phyloP scores from a whole-genome alignment of 2,113 vertebrate species.

The Cranoglanis bouderius region DNA sequence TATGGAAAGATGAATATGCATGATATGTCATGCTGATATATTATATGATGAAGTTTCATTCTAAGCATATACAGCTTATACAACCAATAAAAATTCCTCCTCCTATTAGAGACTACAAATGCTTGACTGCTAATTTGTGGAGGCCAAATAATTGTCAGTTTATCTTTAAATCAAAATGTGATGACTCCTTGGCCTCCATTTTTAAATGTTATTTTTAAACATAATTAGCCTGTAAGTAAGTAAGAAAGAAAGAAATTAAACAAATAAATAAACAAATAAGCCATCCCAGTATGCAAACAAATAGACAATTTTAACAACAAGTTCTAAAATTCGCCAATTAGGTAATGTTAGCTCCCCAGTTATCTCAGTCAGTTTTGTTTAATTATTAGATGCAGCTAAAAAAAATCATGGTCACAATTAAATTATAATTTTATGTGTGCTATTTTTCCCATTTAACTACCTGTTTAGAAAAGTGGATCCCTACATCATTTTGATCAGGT shows the following conservation, averaged over 20 bases:
- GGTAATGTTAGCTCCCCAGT: neutral
- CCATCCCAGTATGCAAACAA: neutral
- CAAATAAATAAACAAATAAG: neutral
- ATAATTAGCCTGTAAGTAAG: neutral
- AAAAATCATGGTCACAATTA: neutral
- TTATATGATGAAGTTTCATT: neutral
- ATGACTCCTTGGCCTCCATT: too few species aligned
- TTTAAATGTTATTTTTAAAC: too few species aligned
- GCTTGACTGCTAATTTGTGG: neutral
- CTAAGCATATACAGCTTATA: neutral
- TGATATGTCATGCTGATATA: neutral
- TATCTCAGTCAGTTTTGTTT: neutral
- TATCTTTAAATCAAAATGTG: too few species aligned
- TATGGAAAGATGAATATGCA: neutral
- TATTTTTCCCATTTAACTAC: neutral
- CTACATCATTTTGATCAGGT: neutral
- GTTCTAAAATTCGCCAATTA: neutral
- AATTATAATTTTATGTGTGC: neutral
- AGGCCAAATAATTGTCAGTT: too few species aligned
- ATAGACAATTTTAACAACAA: neutral
- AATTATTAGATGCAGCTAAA: neutral
- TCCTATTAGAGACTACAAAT: neutral
- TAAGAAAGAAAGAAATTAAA: neutral
- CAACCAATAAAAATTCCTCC: neutral
- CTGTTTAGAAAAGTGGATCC: neutral